Conservation (phyloP, 1,140 invertebrate species). For the Agrilus planipennis region DNA sequence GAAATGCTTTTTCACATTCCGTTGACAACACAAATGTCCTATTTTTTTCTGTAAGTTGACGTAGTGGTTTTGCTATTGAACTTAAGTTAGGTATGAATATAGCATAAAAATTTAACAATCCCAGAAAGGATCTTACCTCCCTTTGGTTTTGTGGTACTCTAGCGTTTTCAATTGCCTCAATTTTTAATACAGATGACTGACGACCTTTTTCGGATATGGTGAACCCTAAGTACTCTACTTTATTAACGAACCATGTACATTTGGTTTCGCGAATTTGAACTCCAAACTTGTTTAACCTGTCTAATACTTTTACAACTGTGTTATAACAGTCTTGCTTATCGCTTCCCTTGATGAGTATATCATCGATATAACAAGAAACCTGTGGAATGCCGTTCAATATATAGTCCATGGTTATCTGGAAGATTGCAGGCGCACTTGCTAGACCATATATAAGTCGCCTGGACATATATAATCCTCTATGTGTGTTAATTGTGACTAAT, state of each 20-base stretch:
- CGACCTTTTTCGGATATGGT: neutral
- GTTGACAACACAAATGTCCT: conserved; percentile 12
- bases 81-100: conserved; percentile 6
- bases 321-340: conserved; percentile 13
- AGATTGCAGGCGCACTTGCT: conserved; percentile 22
- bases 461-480: conserved; percentile 26
- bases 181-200: neutral
- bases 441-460: conserved; percentile 32
- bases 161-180: neutral
- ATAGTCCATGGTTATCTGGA: conserved; percentile 30
- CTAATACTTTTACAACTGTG: no score
- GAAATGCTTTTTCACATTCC: conserved; percentile 19
- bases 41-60: conserved; percentile 8
- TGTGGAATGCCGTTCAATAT: conserved; percentile 17
- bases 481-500: conserved; percentile 33
- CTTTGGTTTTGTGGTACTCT: neutral
- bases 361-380: conserved; percentile 19
- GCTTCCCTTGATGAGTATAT: conserved; percentile 23
- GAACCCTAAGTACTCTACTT: neutral
- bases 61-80: conserved; percentile 1
- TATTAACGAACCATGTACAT: neutral
- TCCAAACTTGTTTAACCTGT: no score
- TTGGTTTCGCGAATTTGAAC: conserved; percentile 12
- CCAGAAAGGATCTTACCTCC: neutral
- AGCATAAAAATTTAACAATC: neutral